Evolutionary conservation across 1,140 invertebrate genomes (phyloP), one percentile per base, ranked within the genome.

Genomic region (Brachystomella parvula): DNA sequence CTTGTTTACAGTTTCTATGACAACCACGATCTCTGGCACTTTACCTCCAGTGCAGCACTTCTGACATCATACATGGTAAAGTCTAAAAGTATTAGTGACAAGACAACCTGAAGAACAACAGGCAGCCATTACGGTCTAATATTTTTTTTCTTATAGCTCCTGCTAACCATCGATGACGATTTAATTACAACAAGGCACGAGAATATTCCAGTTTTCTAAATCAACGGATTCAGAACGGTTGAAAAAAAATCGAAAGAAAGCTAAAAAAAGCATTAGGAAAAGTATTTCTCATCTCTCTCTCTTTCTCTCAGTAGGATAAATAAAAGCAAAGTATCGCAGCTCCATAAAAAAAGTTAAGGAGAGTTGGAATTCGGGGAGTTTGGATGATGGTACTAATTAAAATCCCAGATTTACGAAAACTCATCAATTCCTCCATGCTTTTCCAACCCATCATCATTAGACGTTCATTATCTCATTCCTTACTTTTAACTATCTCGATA

Each of bases 121-220:
- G 28, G 21, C n/a, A 26, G 3, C 33, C 35, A 31, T 61, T 62
- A 2, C 26, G 33, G 0, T 9, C 44, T 49, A 28, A 2, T 21
- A 35, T 35, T 32, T 58, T 64, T 57, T 56, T n/a, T 15, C 47
- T 63, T 56, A 24, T 24, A 72, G 71, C 33, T 68, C n/a, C 39
- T 73, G 29, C 57, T 73, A 0, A 70, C 71, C 15, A n/a, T 73
- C 28, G 71, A 73, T 59, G 71, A 73, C 57, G 71, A 73, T 44
- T 47, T 73, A 19, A 26, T 67, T 26, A 53, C 49, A 44, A 65
- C 60, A 35, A 70, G 59, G n/a, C 62, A 72, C 19, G 28, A 26
- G 0, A 57, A 62, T 35, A 72, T 72, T 62, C 67, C 67, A 19
- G 71, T 72, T 28, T 72, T 72, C 33, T 72, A 53, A 69, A 29